These are phyloP conservation scores for Myxocyprinus asiaticus DNA, from an alignment of 2,113 vertebrate species.

Conservation along the genomic window DNA sequence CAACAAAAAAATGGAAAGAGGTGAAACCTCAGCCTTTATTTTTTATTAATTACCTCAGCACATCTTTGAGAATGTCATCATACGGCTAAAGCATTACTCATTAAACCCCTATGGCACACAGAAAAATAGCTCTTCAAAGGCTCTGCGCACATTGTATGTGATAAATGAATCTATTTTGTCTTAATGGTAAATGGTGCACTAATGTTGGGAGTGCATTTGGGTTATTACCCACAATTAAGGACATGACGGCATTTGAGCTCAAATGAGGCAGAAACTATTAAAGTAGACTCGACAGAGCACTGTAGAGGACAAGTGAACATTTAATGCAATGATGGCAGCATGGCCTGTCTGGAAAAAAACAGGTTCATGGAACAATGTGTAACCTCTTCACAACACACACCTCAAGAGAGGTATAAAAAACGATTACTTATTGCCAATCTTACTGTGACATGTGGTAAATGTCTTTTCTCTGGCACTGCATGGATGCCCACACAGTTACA, in stretches of 20 bases:
- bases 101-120: not conserved
- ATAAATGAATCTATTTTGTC: conserved; percentile 55
- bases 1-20: not conserved
- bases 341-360: conserved; percentile 35
- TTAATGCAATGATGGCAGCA: conserved; percentile 39
- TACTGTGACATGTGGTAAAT: conserved; percentile 38
- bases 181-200: conserved; percentile 64
- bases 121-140: conserved; percentile 28
- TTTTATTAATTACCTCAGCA: conserved; percentile 27
- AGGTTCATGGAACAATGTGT: conserved; percentile 28
- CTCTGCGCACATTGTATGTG: conserved; percentile 1
- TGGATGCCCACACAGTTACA: conserved; percentile 35
- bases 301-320: conserved; percentile 54
- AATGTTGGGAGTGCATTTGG: conserved; percentile 62
- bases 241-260: conserved; percentile 63
- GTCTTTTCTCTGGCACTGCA: conserved; percentile 27
- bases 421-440: conserved; percentile 29
- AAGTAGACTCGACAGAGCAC: conserved; percentile 44
- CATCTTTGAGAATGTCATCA: not conserved
- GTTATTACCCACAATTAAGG: conserved; percentile 73
- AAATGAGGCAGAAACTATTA: conserved; percentile 67
- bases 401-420: conserved; percentile 38
- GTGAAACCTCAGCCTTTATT: not conserved
- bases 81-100: not conserved
- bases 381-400: conserved; percentile 44